phyloP scores from a whole-genome alignment of 1,140 invertebrate genomes.

The Stenopsyche tienmushanensis region DNA sequence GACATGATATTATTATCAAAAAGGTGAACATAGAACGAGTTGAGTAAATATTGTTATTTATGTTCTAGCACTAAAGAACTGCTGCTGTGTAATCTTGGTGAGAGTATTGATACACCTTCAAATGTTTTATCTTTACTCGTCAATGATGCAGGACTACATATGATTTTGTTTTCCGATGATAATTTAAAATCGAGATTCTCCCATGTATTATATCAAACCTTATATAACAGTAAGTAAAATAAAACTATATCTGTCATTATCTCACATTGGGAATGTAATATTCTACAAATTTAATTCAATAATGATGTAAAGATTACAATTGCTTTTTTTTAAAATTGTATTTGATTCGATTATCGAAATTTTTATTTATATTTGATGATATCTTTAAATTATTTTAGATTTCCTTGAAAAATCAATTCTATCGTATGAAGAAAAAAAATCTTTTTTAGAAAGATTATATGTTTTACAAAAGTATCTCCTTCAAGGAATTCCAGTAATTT shows the following conservation, averaged over 20 bases:
- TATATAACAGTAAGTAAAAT: conserved; percentile 34
- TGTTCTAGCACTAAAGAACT: conserved; percentile 45
- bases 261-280: not conserved
- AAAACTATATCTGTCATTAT: not conserved
- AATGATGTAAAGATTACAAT: not conserved
- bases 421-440: conserved; percentile 45
- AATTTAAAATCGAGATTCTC: conserved; percentile 31
- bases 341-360: not conserved
- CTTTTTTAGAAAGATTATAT: conserved; percentile 46
- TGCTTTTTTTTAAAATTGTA: not conserved
- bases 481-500: conserved; percentile 50
- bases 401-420: conserved; percentile 21
- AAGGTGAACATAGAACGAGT: no score
- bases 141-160: conserved; percentile 37
- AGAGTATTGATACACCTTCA: conserved; percentile 35
- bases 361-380: not conserved
- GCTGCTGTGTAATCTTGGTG: conserved; percentile 45
- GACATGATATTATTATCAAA: no score
- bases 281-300: not conserved
- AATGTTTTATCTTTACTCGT: conserved; percentile 35
- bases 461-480: conserved; percentile 46
- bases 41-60: conserved; percentile 23
- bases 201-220: conserved; percentile 30
- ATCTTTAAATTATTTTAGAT: conserved; percentile 26
- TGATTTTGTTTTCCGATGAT: conserved; percentile 25